Base-by-base conservation (phyloP, 2,113 vertebrate species). In the Grammomys dolichurus region DNA sequence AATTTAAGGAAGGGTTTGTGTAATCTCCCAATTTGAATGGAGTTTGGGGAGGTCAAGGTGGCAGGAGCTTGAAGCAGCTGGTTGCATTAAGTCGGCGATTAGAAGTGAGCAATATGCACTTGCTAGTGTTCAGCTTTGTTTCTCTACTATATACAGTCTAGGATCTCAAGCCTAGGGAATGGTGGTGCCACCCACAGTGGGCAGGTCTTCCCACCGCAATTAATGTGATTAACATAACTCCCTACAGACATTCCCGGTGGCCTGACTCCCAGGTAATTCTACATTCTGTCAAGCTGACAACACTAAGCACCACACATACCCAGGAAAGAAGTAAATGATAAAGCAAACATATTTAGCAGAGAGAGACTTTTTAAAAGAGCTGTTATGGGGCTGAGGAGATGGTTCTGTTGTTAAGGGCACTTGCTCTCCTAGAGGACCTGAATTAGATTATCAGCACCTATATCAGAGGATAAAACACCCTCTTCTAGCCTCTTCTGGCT, bases 21-120 rank as follows among this genome's bases (percentile, higher is more conserved):
- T 40, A 12, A 33, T 43, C 63, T 86, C 60, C 19, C 28, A 17
- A 28, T 65, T 31, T 2, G 8, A 67, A 67, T 10, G 7, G 58
- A 46, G 43, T 43, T 85, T 65, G 60, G 19, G 4, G 43, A 67
- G 51, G 36, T 40, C 22, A 40, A 85, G 58, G 26, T 85, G 58
- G 13, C 4, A 65, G 26, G 28, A 33, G 8, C 76, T 10, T 67
- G 82, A 48, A 19, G 58, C 82, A 46, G 43, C 46, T 12, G 46
- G 19, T 24, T 31, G 36, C 63, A 20, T 51, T 22, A 48, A 87
- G 20, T 22, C 31, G 12, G 5, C 81, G 5, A 9, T 7, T 12
- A 63, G 81, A 1, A 8, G 0, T 3, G 28, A 46, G 20, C 0
- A 46, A 65, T 20, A 31, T 46, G 31, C 1, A 6, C 56, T 82